Evolutionary conservation across 1,140 invertebrate genomes (phyloP).

Genomic region (Drosophila parvula): DNA sequence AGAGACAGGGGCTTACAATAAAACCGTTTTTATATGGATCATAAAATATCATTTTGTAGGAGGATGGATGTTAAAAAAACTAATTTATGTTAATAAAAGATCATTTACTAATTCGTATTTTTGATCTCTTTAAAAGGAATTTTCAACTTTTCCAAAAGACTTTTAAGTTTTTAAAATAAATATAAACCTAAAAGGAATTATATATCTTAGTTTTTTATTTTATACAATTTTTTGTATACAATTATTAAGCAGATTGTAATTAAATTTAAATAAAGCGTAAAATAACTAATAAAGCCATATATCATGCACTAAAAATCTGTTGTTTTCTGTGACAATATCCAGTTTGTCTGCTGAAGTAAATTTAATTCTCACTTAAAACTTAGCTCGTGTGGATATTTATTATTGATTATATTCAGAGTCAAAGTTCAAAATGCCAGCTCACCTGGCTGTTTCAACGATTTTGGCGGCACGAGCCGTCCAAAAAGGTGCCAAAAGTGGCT

Average conservation of each 20-base stretch:
- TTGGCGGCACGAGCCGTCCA: slow-evolving; percentile 60
- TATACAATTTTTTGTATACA: too few species aligned
- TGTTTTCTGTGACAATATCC: neutral
- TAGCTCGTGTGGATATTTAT: neutral
- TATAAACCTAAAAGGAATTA: neutral
- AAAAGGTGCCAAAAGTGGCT: slow-evolving; percentile 68
- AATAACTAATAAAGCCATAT: neutral
- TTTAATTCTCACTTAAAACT: slow-evolving; percentile 1
- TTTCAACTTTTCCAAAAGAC: neutral
- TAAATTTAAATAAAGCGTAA: neutral
- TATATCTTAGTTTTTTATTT: too few species aligned
- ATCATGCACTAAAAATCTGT: neutral
- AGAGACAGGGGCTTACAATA: too few species aligned
- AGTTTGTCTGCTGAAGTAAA: neutral
- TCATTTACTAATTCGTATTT: neutral
- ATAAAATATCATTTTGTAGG: neutral
- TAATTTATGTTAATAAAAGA: neutral
- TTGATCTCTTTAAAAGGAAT: neutral
- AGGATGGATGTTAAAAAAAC: neutral
- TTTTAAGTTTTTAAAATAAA: neutral
- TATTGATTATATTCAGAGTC: slow-evolving; percentile 29
- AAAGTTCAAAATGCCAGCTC: slow-evolving; percentile 56
- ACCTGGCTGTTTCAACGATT: slow-evolving; percentile 15
- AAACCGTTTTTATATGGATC: neutral
- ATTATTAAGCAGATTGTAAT: neutral